Evolutionary conservation across 1,140 invertebrate species (phyloP).

Genomic region (Hylaeus volcanicus): DNA sequence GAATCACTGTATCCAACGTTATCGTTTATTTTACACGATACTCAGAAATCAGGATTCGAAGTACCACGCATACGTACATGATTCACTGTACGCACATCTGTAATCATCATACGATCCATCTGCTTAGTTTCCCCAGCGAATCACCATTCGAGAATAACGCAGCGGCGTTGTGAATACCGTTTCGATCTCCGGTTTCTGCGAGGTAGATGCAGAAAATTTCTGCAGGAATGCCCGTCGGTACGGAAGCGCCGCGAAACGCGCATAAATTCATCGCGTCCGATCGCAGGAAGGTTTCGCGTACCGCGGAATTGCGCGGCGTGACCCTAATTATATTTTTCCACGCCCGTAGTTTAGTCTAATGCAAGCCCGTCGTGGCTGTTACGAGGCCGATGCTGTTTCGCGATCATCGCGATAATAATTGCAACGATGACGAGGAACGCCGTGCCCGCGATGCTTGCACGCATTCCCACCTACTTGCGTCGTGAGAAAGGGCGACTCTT

Average conservation of each 20-base stretch:
- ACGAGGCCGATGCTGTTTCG: conserved; percentile 1
- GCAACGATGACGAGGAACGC: conserved; percentile 21
- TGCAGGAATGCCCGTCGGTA: conserved; percentile 4
- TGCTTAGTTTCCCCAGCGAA: neutral
- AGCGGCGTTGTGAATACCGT: neutral
- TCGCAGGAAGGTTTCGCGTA: conserved; percentile 36
- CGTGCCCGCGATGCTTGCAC: neutral
- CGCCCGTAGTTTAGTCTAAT: conserved; percentile 17
- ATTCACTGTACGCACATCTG: no score
- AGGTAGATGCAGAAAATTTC: neutral
- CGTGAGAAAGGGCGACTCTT: no score
- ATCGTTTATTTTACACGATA: no score
- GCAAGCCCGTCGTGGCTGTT: neutral
- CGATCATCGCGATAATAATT: conserved; percentile 14
- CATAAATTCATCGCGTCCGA: conserved; percentile 30
- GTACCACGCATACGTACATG: no score
- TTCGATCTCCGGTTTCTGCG: neutral
- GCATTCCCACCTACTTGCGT: conserved; percentile 1
- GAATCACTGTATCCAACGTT: no score
- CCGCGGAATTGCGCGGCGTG: conserved; percentile 30
- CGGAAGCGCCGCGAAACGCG: neutral
- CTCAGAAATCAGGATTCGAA: no score
- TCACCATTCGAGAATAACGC: neutral
- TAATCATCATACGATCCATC: neutral
- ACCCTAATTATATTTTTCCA: conserved; percentile 45